These are phyloP conservation scores for Acromyrmex charruanus DNA, from an alignment of 1,140 invertebrate genomes.

Conservation along the genomic window DNA sequence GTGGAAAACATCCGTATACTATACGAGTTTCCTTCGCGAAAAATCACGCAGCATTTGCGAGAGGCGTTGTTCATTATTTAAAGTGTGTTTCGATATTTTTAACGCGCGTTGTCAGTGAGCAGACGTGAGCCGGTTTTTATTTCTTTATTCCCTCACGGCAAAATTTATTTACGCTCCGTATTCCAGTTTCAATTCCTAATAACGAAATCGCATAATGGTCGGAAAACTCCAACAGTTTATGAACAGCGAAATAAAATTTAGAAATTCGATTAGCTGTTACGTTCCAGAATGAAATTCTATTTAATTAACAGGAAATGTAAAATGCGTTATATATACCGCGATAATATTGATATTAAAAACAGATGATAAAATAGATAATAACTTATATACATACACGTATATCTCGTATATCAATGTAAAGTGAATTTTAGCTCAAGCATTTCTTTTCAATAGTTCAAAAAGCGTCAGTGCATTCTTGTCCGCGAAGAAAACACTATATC, in stretches of 20 bases:
- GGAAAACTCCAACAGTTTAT: constrained; percentile 21
- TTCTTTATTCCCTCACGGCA: constrained; percentile 45
- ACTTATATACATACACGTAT: background rate
- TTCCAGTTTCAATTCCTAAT: constrained; percentile 50
- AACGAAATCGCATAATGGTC: constrained; percentile 49
- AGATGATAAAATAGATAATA: background rate
- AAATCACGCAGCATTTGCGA: constrained; percentile 62
- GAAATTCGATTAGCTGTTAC: constrained; percentile 40
- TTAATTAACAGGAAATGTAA: background rate
- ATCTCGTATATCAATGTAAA: background rate
- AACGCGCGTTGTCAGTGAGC: constrained; percentile 59
- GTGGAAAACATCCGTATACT: constrained; percentile 64
- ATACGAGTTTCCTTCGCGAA: constrained; percentile 37
- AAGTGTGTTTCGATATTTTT: constrained; percentile 61
- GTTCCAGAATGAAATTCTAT: background rate
- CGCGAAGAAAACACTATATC: constrained; percentile 41
- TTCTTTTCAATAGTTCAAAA: background rate
- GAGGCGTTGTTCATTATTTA: constrained; percentile 58
- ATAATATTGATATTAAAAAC: constrained; percentile 28
- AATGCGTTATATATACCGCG: background rate
- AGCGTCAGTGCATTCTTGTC: constrained; percentile 3
- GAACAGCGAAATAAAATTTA: constrained; percentile 38
- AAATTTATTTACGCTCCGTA: constrained; percentile 58
- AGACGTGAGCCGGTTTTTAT: constrained; percentile 43
- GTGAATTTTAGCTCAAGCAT: background rate